Conservation (phyloP, 2,888 invertebrate species). For the Dynastes hyllus region DNA sequence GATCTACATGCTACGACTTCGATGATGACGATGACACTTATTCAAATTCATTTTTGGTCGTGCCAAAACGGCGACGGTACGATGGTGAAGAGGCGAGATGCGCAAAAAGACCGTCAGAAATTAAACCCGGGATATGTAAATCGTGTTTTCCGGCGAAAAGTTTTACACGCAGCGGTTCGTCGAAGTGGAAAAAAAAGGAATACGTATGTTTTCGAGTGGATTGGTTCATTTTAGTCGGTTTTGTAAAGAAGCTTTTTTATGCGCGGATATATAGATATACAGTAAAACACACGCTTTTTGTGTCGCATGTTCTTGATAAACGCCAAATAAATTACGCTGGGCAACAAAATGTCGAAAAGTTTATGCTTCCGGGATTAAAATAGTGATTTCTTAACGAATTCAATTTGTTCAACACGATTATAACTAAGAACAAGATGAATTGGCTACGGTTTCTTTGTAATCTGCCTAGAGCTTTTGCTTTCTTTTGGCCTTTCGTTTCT, state of each 20-base stretch:
- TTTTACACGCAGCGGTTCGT: too few species aligned
- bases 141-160: constrained; percentile 30
- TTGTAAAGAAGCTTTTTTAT: neutral
- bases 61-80: neutral
- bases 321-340: too few species aligned
- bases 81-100: neutral
- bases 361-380: too few species aligned
- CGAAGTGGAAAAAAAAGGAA: neutral
- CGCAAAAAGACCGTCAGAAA: constrained; percentile 20
- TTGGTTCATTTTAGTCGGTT: neutral
- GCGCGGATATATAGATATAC: neutral
- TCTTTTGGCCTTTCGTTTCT: too few species aligned
- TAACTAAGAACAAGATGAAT: too few species aligned
- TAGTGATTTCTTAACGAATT: too few species aligned
- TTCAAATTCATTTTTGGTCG: constrained; percentile 20
- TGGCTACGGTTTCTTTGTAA: too few species aligned
- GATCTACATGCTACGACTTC: neutral
- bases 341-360: too few species aligned
- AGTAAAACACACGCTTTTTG: too few species aligned
- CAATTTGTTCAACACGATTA: too few species aligned
- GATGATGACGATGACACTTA: neutral
- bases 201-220: constrained; percentile 17
- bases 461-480: too few species aligned
- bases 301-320: too few species aligned
- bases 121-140: constrained; percentile 40